Evolutionary conservation across 2,113 vertebrate species (phyloP), one percentile per base, ranked within the genome.

Genomic region (Natator depressus): DNA sequence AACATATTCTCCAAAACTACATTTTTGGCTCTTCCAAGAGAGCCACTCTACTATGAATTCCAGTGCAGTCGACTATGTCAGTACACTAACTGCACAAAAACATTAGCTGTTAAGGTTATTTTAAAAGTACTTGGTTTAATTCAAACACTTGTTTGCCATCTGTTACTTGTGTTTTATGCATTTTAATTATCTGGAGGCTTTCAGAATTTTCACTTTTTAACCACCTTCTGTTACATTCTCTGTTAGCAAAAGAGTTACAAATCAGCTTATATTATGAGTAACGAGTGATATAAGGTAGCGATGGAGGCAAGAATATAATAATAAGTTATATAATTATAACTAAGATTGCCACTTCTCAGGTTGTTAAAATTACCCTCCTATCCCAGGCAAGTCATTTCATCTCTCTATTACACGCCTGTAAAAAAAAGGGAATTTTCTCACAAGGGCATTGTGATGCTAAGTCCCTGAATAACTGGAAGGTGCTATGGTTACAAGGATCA

Each of bases 161-260:
- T 98, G 95, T 96, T 98, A 86, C 89, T 91, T 95, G 82, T 96
- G 69, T 85, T 97, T 97, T 95, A 94, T 93, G 96, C 90, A 97
- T 97, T 97, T 97, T 96, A 97, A 98, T 98, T 97, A 97, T 97
- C 89, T 75, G 10, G 79, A 97, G 82, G 93, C 82, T 97, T 97
- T 49, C 31, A 96, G 93, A 96, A 97, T 92, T 90, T 95, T 91
- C 93, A 89, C 79, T 96, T 97, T 96, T 96, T 93, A 85, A 96
- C 94, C 95, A 95, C 91, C 76, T 97, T 97, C 97, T 98, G 95
- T 94, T 93, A 98, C 90, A 94, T 79, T 94, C 93, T 92, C 86
- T 87, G 89, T 84, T 93, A 96, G 55, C 89, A 96, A 97, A 88
- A 89, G 80, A 96, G 83, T 94, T 82, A 93, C 80, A 96, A 96